Conservation (phyloP, 2,113 vertebrate genomes). For the Sorex fumeus region DNA sequence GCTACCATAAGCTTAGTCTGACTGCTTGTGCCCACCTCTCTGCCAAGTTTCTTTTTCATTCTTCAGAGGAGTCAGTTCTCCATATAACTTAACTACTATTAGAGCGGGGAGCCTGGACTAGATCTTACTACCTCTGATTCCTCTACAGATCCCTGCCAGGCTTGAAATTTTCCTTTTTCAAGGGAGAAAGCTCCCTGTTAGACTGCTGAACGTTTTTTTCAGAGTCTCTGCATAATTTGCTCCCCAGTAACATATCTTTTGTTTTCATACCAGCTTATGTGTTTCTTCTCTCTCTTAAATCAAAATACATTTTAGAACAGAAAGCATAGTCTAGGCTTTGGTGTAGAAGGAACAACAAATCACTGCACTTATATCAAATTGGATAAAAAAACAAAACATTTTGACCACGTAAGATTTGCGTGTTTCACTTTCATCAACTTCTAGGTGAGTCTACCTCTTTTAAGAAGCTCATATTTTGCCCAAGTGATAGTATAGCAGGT, state of each 20-base stretch:
- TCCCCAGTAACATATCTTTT: background rate
- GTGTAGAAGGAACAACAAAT: background rate
- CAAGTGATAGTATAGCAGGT: too few species aligned
- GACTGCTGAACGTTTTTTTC: background rate
- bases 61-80: constrained; percentile 46
- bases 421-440: constrained; percentile 12
- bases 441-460: constrained; percentile 38
- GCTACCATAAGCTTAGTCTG: background rate
- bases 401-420: background rate
- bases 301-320: constrained; percentile 41
- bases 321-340: constrained; percentile 48
- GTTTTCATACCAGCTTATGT: constrained; percentile 34
- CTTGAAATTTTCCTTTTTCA: constrained; percentile 13
- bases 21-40: background rate
- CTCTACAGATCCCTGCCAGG: background rate
- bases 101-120: background rate
- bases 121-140: background rate
- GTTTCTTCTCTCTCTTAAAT: background rate
- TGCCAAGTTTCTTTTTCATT: constrained; percentile 34
- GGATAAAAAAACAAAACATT: background rate
- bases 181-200: background rate
- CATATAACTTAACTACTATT: background rate
- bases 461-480: constrained; percentile 1
- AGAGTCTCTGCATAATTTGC: background rate
- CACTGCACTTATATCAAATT: background rate